phyloP scores from a whole-genome alignment of 2,797 vertebrate genomes.

The Macropodus opercularis region DNA sequence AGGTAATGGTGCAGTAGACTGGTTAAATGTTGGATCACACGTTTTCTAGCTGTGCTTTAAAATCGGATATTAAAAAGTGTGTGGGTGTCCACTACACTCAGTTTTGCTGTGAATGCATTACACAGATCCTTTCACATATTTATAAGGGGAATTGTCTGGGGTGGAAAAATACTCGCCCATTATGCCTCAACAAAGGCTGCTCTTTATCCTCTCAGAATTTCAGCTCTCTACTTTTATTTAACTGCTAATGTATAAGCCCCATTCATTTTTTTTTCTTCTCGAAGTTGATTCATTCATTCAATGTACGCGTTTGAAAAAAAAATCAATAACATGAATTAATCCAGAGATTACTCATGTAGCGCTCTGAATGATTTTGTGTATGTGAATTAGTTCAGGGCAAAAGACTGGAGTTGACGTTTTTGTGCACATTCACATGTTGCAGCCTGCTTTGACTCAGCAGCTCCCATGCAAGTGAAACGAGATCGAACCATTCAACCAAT shows the following conservation, averaged over 20 bases:
- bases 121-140: constrained; percentile 42
- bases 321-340: constrained; percentile 63
- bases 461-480: constrained; percentile 32
- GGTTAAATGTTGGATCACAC: constrained; percentile 75
- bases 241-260: constrained; percentile 34
- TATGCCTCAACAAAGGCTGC: constrained; percentile 36
- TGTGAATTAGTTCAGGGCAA: constrained; percentile 39
- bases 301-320: constrained; percentile 36
- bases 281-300: constrained; percentile 54
- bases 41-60: constrained; percentile 69
- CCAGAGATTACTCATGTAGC: constrained; percentile 53
- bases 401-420: constrained; percentile 26
- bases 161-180: constrained; percentile 32
- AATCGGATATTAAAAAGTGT: constrained; percentile 80
- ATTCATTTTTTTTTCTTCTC: constrained; percentile 36
- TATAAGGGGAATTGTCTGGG: constrained; percentile 33
- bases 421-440: background rate
- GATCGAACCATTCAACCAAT: constrained; percentile 38
- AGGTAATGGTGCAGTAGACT: constrained; percentile 76
- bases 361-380: constrained; percentile 53
- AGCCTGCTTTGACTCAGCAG: constrained; percentile 26
- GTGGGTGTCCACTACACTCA: constrained; percentile 66
- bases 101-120: constrained; percentile 60
- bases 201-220: constrained; percentile 39
- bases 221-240: constrained; percentile 38